Conservation (phyloP, 1,140 invertebrate species). For the Fragariocoptes setiger region DNA sequence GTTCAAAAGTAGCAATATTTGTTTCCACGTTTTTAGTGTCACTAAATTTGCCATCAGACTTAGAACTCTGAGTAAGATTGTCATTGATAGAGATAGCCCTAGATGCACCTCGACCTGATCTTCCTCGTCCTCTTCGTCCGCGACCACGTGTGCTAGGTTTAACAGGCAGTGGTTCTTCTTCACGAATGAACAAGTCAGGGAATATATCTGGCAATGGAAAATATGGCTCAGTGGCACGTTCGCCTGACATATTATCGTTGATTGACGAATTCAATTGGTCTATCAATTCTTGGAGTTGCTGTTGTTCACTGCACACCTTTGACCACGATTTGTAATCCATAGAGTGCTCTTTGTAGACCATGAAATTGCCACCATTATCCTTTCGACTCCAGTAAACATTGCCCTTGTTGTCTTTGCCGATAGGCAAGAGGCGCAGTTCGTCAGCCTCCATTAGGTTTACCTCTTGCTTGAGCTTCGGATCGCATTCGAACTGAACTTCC, state of each 20-base stretch:
- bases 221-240: neutral
- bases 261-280: constrained; percentile 5
- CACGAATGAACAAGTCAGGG: neutral
- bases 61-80: too few species aligned
- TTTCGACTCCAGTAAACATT: constrained; percentile 69
- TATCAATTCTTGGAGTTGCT: constrained; percentile 14
- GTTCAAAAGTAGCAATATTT: too few species aligned
- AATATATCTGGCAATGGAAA: neutral
- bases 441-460: constrained; percentile 44
- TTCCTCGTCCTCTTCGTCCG: constrained; percentile 14
- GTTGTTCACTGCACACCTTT: constrained; percentile 44
- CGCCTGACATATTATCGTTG: neutral
- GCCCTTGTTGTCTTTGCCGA: constrained; percentile 61
- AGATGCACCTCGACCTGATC: constrained; percentile 15
- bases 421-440: constrained; percentile 45
- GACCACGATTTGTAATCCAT: constrained; percentile 75
- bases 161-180: constrained; percentile 3
- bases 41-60: constrained; percentile 2
- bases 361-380: constrained; percentile 53
- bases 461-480: constrained; percentile 67
- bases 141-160: constrained; percentile 9
- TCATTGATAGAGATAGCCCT: too few species aligned
- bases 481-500: constrained; percentile 74
- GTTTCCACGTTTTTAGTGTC: constrained; percentile 2
- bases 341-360: constrained; percentile 67